Percentiles rank a stretch among this genome's conserved stretches.
Conservation (phyloP, 2,113 vertebrate genomes). For the Ictalurus punctatus region DNA sequence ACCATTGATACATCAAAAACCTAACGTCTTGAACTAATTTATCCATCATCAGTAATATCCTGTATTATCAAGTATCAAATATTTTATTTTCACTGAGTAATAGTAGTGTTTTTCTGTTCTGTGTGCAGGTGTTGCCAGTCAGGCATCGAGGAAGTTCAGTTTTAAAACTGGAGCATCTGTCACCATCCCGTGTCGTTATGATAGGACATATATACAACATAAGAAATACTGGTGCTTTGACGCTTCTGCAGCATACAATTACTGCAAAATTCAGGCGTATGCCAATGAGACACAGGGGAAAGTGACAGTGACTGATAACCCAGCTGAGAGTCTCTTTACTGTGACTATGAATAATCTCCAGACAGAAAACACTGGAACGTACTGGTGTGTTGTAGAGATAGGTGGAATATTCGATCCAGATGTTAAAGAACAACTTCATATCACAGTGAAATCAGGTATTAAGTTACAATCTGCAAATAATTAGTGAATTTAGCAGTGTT, state of each 20-base stretch:
- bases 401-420: accelerated
- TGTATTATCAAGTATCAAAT: neutral
- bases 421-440: neutral
- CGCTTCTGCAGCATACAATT: accelerated
- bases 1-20: neutral
- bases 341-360: constrained; percentile 29
- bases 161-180: constrained; percentile 21
- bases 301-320: constrained; percentile 39
- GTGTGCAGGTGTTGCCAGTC: neutral
- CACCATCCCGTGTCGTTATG: constrained; percentile 45
- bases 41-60: neutral
- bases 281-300: neutral
- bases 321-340: constrained; percentile 39
- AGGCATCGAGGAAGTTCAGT: neutral
- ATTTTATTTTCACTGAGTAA: neutral
- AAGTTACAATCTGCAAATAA: neutral
- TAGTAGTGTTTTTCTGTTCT: neutral
- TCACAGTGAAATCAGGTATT: constrained; percentile 38
- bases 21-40: neutral
- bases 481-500: too few species aligned
- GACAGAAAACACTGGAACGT: neutral
- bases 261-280: neutral
- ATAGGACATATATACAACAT: constrained; percentile 23
- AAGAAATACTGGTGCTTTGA: constrained; percentile 45
- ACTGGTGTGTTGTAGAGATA: constrained; percentile 34